These are phyloP conservation scores for Cryptus armator DNA, from an alignment of 2,888 invertebrate genomes.

Conservation along the genomic window DNA sequence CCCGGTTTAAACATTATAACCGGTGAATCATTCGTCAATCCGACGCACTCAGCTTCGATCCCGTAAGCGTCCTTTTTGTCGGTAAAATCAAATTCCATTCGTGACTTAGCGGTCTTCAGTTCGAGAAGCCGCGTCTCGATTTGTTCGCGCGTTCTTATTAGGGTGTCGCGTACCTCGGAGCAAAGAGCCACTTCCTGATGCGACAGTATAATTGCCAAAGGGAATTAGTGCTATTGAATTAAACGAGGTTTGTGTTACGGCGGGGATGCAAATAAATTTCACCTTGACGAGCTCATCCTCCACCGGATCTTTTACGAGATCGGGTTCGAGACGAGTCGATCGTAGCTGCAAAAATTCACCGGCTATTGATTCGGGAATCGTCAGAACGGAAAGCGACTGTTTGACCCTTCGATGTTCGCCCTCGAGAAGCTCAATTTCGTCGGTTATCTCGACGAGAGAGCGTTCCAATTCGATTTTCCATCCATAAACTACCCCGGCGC, in stretches of 20 bases:
- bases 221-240: constrained; percentile 25
- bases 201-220: constrained; percentile 44
- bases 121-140: constrained; percentile 90
- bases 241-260: neutral
- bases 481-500: constrained; percentile 89
- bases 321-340: constrained; percentile 89
- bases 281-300: constrained; percentile 91
- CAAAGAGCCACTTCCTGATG: constrained; percentile 89
- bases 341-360: constrained; percentile 91
- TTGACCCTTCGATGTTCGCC: constrained; percentile 89
- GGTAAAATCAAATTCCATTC: constrained; percentile 96
- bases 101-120: constrained; percentile 92
- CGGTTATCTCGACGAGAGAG: constrained; percentile 89
- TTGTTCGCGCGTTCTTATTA: constrained; percentile 88
- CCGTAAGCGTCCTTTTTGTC: constrained; percentile 94
- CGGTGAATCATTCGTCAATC: constrained; percentile 89
- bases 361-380: constrained; percentile 91
- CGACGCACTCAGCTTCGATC: constrained; percentile 90
- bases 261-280: constrained; percentile 2
- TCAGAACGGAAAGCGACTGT: constrained; percentile 89
- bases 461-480: constrained; percentile 92
- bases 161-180: constrained; percentile 88
- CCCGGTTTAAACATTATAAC: constrained; percentile 93
- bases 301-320: constrained; percentile 91
- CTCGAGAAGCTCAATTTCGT: constrained; percentile 90